Percentiles rank a stretch among this genome's conserved stretches.
These are phyloP conservation scores for Caenorhabditis remanei DNA, from an alignment of 1,140 invertebrate genomes.

Conservation along the genomic window DNA sequence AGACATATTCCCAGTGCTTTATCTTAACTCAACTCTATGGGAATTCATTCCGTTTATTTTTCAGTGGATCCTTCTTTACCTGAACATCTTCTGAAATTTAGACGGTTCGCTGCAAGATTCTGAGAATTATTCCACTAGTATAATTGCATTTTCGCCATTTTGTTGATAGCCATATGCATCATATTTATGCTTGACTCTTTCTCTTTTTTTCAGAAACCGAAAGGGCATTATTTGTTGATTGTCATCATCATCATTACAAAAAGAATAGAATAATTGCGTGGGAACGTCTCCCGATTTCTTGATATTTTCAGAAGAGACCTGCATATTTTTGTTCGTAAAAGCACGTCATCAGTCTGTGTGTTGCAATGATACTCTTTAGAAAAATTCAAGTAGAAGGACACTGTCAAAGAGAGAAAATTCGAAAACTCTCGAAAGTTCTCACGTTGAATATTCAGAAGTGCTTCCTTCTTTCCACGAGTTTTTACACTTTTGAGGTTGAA, in stretches of 20 bases:
- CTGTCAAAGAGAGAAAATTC: neutral
- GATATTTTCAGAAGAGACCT: too few relatives aligned
- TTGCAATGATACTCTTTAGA: neutral
- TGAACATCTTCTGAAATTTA: too few relatives aligned
- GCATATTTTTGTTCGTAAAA: neutral
- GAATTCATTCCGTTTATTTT: too few relatives aligned
- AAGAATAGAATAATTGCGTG: constrained; percentile 11
- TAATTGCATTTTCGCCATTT: neutral
- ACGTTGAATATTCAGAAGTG: constrained; percentile 15
- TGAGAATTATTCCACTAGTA: too few relatives aligned
- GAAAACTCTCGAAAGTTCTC: constrained; percentile 24
- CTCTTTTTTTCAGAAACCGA: neutral
- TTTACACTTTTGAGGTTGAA: constrained; percentile 3
- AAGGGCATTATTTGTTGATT: neutral
- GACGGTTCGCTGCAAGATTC: too few relatives aligned
- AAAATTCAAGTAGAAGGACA: neutral
- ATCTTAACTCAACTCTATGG: too few relatives aligned
- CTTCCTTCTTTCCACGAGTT: constrained; percentile 19
- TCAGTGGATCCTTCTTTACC: too few relatives aligned
- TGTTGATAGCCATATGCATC: neutral
- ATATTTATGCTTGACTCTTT: neutral
- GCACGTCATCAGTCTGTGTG: neutral
- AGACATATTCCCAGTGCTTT: too few relatives aligned
- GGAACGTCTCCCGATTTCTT: neutral
- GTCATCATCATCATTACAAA: neutral